Conservation (phyloP, 2,797 vertebrate species). For the Macrochelys suwanniensis region DNA sequence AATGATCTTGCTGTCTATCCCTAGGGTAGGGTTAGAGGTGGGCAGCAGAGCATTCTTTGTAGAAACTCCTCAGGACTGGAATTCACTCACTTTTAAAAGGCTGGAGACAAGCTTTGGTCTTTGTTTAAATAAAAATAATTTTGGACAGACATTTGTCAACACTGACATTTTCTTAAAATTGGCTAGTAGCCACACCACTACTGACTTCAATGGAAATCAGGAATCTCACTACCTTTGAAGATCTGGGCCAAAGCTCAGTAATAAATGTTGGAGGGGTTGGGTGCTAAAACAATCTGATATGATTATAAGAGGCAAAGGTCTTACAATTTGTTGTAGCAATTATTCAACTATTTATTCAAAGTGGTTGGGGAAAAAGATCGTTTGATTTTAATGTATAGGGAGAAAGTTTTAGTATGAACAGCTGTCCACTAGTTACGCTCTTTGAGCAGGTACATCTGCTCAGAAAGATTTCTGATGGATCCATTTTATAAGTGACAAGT, state of each 20-base stretch:
- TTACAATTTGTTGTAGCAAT: background rate
- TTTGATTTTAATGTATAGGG: background rate
- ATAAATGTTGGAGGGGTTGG: background rate
- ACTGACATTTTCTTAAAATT: background rate
- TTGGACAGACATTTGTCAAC: background rate
- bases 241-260: background rate
- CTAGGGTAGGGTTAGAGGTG: background rate
- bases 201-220: background rate
- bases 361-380: background rate
- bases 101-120: background rate
- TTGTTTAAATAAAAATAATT: background rate
- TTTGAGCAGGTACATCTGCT: background rate
- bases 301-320: background rate
- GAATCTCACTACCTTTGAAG: background rate
- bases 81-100: background rate
- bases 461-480: background rate
- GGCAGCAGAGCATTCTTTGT: background rate
- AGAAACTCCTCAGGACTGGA: background rate
- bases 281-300: background rate
- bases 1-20: background rate
- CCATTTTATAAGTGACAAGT: conserved; percentile 8
- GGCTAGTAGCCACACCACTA: background rate
- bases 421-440: background rate
- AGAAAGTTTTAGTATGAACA: background rate
- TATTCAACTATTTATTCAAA: background rate